These are phyloP conservation scores for Cariama cristata DNA, from an alignment of 2,113 vertebrate species.

Conservation along the genomic window DNA sequence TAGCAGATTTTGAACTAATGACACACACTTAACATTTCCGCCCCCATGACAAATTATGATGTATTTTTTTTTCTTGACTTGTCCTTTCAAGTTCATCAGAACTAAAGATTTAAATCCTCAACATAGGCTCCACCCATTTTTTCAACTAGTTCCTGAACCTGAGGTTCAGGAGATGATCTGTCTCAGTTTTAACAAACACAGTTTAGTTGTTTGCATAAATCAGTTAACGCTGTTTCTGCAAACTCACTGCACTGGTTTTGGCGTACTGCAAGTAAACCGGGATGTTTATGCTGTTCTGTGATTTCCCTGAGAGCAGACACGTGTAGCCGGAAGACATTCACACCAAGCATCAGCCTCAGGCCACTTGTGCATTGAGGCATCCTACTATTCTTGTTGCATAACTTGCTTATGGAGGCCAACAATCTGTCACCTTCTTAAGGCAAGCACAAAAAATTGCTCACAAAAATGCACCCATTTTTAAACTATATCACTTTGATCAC, in stretches of 20 bases:
- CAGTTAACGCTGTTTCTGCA: not conserved
- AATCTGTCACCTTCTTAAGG: not conserved
- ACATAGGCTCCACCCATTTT: fast-evolving
- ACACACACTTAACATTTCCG: not conserved
- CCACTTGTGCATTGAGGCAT: not conserved
- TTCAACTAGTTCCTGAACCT: not conserved
- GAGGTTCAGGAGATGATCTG: not conserved
- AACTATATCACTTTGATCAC: not conserved
- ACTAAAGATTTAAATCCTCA: not conserved
- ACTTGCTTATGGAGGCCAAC: not conserved
- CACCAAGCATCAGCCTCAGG: not conserved
- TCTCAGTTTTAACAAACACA: not conserved
- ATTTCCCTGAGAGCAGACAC: not conserved
- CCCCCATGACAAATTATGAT: not conserved
- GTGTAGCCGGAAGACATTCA: not conserved
- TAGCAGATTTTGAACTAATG: not conserved
- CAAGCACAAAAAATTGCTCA: not conserved
- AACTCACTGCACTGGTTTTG: not conserved
- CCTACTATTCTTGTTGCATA: not conserved
- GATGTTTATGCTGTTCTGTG: not conserved
- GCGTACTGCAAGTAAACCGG: not conserved
- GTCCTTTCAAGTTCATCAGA: not conserved
- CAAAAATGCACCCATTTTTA: not conserved
- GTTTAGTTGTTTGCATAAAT: not conserved
- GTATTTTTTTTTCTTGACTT: not conserved